Evolutionary conservation across 2,797 vertebrate genomes (phyloP), one percentile per base, ranked within the genome.

Genomic region (Phoeniculus purpureus): DNA sequence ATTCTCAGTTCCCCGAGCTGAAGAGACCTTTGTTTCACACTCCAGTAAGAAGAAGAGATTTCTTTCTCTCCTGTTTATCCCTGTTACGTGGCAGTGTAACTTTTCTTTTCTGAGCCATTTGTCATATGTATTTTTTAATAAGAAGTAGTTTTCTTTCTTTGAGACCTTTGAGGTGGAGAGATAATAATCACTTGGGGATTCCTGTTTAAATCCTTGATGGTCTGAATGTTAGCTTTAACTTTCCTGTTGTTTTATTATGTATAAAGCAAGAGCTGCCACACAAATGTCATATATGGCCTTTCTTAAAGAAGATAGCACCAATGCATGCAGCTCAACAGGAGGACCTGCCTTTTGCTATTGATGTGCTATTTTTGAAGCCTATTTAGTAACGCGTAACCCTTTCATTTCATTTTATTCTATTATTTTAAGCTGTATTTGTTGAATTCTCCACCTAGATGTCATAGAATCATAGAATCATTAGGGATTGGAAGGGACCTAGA

Each of bases 71-170:
- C 2, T 7, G 16, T 43, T 72, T 72, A 51, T 34, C 29, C 8
- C 17, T 43, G 8, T 67, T 23, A 68, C 61, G 2, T 29, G 32
- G 4, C 6, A 17, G 10, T 43, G 7, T 6, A 68, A 6, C 5
- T 51, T 61, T 60, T 80, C 62, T 40, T 82, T 68, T 5, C n/a
- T 48, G 23, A 55, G 19, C 2, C 1, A 1, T 5, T 59, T 4
- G 47, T 1, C 8, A 6, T 37, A 6, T 0, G 0, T 43, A 3
- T 10, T 73, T 65, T 37, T 25, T 27, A 9, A 3, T 5, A 18
- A 67, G 8, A 12, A 60, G 11, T 1, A 59, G 9, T 2, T 51
- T 50, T 9, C 5, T 20, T 9, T 2, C 6, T 5, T 10, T 47
- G 6, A 8, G 27, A 31, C 1, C 2, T 2, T 74, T 34, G 40